Evolutionary conservation across 2,113 vertebrate genomes (phyloP).

Genomic region (Seriola aureovittata): DNA sequence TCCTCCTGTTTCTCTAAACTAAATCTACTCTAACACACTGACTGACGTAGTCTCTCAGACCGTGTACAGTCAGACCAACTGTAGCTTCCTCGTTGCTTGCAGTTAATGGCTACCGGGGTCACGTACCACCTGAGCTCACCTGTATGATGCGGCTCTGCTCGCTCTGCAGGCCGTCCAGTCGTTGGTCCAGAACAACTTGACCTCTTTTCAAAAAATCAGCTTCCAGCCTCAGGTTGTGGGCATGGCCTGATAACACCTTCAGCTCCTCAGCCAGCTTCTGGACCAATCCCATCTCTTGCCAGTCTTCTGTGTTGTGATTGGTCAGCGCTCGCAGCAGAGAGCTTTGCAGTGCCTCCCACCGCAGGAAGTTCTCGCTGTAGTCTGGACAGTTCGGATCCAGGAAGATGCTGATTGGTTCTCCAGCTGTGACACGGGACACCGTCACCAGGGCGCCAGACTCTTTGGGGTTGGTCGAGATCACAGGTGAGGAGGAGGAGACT

Average conservation of each 20-base stretch:
- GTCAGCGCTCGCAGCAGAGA: constrained; percentile 86
- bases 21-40: too few species aligned
- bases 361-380: constrained; percentile 82
- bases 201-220: constrained; percentile 87
- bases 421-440: constrained; percentile 87
- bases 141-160: constrained; percentile 91
- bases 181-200: constrained; percentile 88
- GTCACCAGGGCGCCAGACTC: constrained; percentile 91
- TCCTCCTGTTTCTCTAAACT: too few species aligned
- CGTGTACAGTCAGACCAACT: too few species aligned
- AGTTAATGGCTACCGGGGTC: too few species aligned
- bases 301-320: constrained; percentile 81
- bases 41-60: too few species aligned
- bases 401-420: constrained; percentile 93
- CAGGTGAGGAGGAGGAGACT: constrained; percentile 86
- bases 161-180: constrained; percentile 87
- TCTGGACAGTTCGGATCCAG: constrained; percentile 95
- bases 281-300: constrained; percentile 83
- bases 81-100: too few species aligned
- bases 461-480: constrained; percentile 90
- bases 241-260: constrained; percentile 83
- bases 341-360: constrained; percentile 89
- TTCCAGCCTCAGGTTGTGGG: constrained; percentile 87
- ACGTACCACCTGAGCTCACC: constrained; percentile 62
- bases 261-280: constrained; percentile 88